Evolutionary conservation across 2,113 vertebrate genomes (phyloP).

Genomic region (Crypturellus undulatus): DNA sequence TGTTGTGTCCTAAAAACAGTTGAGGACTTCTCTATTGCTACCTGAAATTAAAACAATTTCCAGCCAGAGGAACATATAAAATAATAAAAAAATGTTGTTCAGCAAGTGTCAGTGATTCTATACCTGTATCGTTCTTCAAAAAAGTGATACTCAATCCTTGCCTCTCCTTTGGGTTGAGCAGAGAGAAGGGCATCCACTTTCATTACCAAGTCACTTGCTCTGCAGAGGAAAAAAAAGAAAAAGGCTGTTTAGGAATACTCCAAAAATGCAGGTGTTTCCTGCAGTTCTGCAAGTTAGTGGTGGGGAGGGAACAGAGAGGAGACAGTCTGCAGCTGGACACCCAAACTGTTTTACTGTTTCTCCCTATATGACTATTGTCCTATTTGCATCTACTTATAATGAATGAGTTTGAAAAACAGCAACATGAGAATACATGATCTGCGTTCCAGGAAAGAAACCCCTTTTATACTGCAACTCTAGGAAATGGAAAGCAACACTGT

Average conservation of each 20-base stretch:
- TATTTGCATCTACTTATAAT: not conserved
- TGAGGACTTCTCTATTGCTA: not conserved
- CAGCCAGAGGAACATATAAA: not conserved
- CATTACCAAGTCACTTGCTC: constrained; percentile 97
- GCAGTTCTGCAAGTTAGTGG: not conserved
- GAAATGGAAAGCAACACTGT: not conserved
- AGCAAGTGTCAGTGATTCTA: not conserved
- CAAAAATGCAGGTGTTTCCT: not conserved
- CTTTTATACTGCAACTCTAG: not conserved
- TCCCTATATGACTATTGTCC: not conserved
- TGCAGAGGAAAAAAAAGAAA: constrained; percentile 55
- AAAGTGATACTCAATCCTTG: constrained; percentile 89
- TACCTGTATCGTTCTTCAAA: constrained; percentile 93
- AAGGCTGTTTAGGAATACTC: not conserved
- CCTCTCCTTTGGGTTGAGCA: constrained; percentile 94
- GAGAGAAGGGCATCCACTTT: constrained; percentile 96
- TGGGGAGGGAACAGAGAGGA: not conserved
- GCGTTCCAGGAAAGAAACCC: not conserved
- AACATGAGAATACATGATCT: not conserved
- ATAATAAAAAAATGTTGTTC: not conserved
- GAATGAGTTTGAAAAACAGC: not conserved
- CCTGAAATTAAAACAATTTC: not conserved
- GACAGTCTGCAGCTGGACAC: not conserved
- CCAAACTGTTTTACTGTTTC: not conserved
- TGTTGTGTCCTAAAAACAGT: not conserved